These are phyloP conservation scores for Lytechinus pictus DNA, from an alignment of 35 echinoderm and acorn worm species.

Conservation along the genomic window DNA sequence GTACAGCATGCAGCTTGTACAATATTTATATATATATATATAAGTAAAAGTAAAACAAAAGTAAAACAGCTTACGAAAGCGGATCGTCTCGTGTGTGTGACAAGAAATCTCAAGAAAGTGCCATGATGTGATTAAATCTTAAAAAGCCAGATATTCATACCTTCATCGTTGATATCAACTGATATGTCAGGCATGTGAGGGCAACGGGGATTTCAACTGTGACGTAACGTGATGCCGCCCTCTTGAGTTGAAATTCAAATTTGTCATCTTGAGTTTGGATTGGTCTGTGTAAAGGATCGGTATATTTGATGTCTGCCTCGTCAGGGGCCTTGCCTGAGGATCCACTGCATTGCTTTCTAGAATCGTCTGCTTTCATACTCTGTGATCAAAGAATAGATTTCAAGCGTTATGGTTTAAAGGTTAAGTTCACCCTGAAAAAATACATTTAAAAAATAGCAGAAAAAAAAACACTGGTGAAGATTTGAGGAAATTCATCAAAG, in stretches of 20 bases:
- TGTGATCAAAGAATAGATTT: neutral
- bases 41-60: too few relatives aligned
- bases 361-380: neutral
- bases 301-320: neutral
- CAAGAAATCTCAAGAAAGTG: too few relatives aligned
- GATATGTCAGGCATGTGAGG: neutral
- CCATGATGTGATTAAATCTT: too few relatives aligned
- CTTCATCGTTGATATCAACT: neutral
- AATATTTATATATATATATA: too few relatives aligned
- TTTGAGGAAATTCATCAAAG: too few relatives aligned
- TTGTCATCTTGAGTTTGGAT: neutral
- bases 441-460: too few relatives aligned
- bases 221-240: conserved; percentile 21
- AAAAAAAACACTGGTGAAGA: too few relatives aligned
- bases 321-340: neutral
- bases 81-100: too few relatives aligned
- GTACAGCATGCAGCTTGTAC: too few relatives aligned
- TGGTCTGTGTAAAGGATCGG: neutral
- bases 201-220: conserved; percentile 26
- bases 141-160: neutral
- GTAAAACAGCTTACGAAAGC: too few relatives aligned
- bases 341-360: neutral
- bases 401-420: too few relatives aligned
- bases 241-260: neutral
- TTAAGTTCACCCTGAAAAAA: too few relatives aligned